Base-by-base conservation (phyloP, 2,888 invertebrate species). In the Sicus ferrugineus region DNA sequence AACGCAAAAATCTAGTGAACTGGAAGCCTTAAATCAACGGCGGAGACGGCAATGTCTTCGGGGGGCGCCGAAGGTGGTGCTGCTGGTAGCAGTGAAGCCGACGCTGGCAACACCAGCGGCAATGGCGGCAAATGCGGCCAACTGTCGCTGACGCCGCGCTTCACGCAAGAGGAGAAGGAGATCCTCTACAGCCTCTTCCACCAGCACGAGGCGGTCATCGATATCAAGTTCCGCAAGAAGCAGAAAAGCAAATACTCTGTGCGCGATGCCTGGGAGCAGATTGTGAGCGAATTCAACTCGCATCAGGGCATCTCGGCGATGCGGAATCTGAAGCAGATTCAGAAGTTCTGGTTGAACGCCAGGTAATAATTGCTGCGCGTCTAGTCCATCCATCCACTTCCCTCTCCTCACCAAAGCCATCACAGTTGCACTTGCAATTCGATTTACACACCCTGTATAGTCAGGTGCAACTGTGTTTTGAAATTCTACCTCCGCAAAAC, bases 271-370 rank as follows among this genome's bases (percentile, higher is more conserved):
- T 85, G 85, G 85, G 83, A 85, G 58, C 77, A 79, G 71, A 85
- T 85, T 67, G 80, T 83, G 26, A 77, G 81, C 4, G 79, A 81
- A 62, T 85, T 83, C 68, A 85, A 85, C 69, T 77, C 77, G 21
- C 80, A 84, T 74, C 81, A 83, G n/a, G 77, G 77, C 42, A 80
- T 83, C 11, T 77, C 77, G 46, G 81, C 80, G 14, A 75, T 79
- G 75, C 77, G 85, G 9, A 84, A 84, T 73, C 75, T 85, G 3
- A 85, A 84, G 73, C 85, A 85, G 75, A 81, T 85, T 42, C 85
- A 85, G 72, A 85, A 85, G 74, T 85, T 85, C 72, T 85, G 85
- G 85, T 76, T 85, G 31, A 85, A 85, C 75, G 81, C 84, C 50
- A 82, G 84, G 85, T 85, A 76, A 77, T n/a, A 42, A 42, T 9